phyloP scores from a whole-genome alignment of 2,888 invertebrate species.

The Laothoe populi region DNA sequence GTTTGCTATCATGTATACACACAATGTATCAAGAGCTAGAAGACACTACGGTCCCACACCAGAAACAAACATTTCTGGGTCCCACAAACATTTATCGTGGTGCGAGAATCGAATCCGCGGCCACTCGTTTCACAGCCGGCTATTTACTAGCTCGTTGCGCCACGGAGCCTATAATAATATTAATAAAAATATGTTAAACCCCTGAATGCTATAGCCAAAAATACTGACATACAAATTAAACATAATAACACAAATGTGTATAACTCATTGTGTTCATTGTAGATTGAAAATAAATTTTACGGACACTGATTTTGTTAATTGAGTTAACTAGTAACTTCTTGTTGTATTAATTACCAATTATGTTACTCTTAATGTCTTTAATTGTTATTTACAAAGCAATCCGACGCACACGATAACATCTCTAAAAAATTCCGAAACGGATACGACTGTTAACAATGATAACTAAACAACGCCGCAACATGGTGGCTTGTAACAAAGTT shows the following conservation, averaged over 20 bases:
- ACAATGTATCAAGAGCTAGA: too few species aligned
- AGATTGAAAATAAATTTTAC: slow-evolving; percentile 15
- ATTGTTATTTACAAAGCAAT: slow-evolving; percentile 24
- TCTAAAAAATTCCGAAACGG: slow-evolving; percentile 18
- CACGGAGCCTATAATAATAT: too few species aligned
- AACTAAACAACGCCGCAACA: slow-evolving; percentile 26
- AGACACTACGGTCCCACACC: too few species aligned
- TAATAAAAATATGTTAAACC: neutral
- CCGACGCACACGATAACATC: slow-evolving; percentile 2
- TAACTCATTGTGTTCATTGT: neutral
- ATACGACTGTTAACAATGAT: slow-evolving; percentile 14
- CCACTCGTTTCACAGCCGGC: too few species aligned
- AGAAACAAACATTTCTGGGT: too few species aligned
- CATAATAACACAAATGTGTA: neutral
- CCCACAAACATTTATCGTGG: too few species aligned
- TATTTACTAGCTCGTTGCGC: too few species aligned
- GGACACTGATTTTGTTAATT: slow-evolving; percentile 11
- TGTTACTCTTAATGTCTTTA: slow-evolving; percentile 11
- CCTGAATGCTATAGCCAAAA: neutral
- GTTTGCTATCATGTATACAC: too few species aligned
- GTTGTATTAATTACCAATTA: slow-evolving; percentile 16
- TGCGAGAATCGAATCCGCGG: too few species aligned
- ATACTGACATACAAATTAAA: slow-evolving; percentile 14
- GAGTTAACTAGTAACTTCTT: slow-evolving; percentile 7
- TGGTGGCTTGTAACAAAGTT: slow-evolving; percentile 27